These are phyloP conservation scores for Asbolus verrucosus DNA, from an alignment of 1,140 invertebrate genomes.

Conservation along the genomic window DNA sequence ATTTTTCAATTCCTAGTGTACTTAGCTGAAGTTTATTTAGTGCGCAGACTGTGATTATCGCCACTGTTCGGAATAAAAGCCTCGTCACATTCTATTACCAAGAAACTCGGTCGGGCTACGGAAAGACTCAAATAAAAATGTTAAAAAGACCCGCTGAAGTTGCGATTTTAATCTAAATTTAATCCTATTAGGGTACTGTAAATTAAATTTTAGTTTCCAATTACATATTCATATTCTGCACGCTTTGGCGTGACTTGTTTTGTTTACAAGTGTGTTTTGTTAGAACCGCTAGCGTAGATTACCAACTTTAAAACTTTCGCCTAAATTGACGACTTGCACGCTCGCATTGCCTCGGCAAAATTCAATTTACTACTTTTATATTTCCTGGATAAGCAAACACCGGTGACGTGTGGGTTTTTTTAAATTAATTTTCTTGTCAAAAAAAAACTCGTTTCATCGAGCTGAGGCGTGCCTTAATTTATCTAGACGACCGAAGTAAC, in stretches of 20 bases:
- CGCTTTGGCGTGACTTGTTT: conserved; percentile 36
- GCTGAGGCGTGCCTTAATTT: conserved; percentile 9
- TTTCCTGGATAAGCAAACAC: neutral
- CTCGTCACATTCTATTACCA: conserved; percentile 5
- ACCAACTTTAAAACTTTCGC: conserved; percentile 11
- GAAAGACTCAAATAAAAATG: conserved; percentile 32
- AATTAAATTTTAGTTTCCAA: conserved; percentile 54
- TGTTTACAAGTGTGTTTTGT: conserved; percentile 47
- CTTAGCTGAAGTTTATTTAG: conserved; percentile 45
- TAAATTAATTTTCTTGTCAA: neutral
- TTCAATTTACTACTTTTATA: conserved; percentile 4
- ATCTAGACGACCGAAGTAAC: conserved; percentile 11
- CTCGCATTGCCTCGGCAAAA: neutral
- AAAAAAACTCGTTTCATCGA: too few relatives aligned
- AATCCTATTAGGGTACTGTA: conserved; percentile 52
- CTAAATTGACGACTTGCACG: conserved; percentile 17
- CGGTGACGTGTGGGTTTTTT: neutral
- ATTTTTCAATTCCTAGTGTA: conserved; percentile 48
- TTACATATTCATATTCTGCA: conserved; percentile 54
- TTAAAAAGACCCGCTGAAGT: conserved; percentile 36
- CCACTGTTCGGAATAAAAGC: neutral
- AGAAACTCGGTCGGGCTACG: neutral
- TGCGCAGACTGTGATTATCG: conserved; percentile 30
- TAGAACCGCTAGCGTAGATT: conserved; percentile 1
- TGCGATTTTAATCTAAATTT: conserved; percentile 53